Evolutionary conservation across 2,113 vertebrate species (phyloP), one percentile per base, ranked within the genome.

Genomic region (Pterophyllum scalare): DNA sequence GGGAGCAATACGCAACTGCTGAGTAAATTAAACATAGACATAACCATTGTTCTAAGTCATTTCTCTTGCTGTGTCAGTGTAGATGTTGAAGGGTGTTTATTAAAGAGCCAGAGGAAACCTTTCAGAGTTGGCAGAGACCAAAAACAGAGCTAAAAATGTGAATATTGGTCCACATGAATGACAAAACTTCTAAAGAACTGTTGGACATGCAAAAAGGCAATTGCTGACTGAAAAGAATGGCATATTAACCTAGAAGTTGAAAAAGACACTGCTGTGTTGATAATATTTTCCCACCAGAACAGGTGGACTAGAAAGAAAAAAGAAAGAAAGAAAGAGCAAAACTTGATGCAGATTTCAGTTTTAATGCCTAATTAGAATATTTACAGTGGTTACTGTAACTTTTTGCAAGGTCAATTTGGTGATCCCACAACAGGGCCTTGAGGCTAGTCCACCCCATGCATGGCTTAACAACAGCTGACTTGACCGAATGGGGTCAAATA

Each of bases 401-500:
- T 58, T 7, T 75, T 75, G 20, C 57, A 70, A 54, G 81, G 72
- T 90, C 87, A 88, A 74, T 28, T 22, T 54, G 58, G 31, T 79
- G 77, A 89, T 82, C 62, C 64, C 33, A 82, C 60, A 75, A 59
- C 80, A 79, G 59, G 60, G 60, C 59, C 83, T 76, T 54, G n/a
- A 43, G 88, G 88, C 84, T 49, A 60, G 79, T 20, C 61, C 67
- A 49, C 40, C 82, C 54, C 20, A 20, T 56, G 33, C 24, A 59
- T 46, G 61, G 56, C 58, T 82, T 70, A 72, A 84, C 78, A 59
- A 78, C 78, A 86, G 65, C 74, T 77, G 31, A 88, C 52, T 12
- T 43, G 90, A 92, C 80, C 88, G 86, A 94, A 91, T 88, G 72
- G 81, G 93, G 90, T 92, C 90, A 90, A 84, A 87, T 10, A 67